Evolutionary conservation across 2,888 invertebrate species (phyloP), one percentile per base, ranked within the genome.

Genomic region (Nomada goodeniana): DNA sequence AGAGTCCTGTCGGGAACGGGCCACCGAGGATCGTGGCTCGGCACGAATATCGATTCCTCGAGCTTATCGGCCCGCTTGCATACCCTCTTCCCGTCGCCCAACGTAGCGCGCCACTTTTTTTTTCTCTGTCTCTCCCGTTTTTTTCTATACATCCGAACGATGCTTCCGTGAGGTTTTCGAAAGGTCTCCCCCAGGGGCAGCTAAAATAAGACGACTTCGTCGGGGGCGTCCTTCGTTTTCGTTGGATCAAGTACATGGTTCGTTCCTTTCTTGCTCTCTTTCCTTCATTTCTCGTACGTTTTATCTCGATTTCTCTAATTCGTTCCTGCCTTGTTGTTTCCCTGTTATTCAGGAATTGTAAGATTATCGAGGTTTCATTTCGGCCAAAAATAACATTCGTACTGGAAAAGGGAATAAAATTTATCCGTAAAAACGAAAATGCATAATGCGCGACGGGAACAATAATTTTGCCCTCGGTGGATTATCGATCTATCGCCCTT

Each of bases 181-280:
- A 36, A 83, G 80, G 86, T 72, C 86, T 76, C 88, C 86, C 83
- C 84, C 61, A 55, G 87, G 84, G 88, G 86, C 76, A 85, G 74
- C 75, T 86, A 86, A 88, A 88, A 88, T 88, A 88, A 86, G 84
- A 82, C 76, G 79, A 76, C 80, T 86, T 86, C 82, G 86, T 76
- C 85, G 74, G 84, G 82, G 79, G 76, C 75, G 80, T 86, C 76
- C 86, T 26, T 59, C 52, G 69, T 70, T 68, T 26, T 61, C 52
- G 3, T 20, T 26, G 70, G 52, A 42, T 67, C 70, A 52, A 42
- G 44, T 55, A 26, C 29, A 23, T 53, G 57, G 26, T 44, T 47
- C 61, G 68, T 65, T 52, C 36, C n/a, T 2, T 20, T 10, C 26
- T 53, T 15, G 5, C 70, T n/a, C 36, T 13, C 11, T 50, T 42